A percentile compares a stretch with the other conserved stretches of the same genome.
Conservation (phyloP, 2,888 invertebrate species). For the Syrista parreyssii region DNA sequence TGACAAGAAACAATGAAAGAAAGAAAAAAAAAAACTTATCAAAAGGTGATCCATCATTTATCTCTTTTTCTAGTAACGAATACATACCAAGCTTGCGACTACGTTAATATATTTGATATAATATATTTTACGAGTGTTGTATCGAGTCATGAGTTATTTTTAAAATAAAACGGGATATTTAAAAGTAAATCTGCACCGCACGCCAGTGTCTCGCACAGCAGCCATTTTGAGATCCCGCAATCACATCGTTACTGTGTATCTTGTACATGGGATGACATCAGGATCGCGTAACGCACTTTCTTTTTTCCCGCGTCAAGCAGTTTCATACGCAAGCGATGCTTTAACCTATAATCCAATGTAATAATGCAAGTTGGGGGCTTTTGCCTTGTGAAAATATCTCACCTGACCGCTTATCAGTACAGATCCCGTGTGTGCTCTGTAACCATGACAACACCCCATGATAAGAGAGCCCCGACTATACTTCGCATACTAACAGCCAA, state of each 20-base stretch:
- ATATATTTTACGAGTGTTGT: conserved; percentile 47
- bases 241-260: background rate
- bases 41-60: background rate
- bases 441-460: conserved; percentile 56
- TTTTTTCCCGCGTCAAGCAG: background rate
- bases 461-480: conserved; percentile 41
- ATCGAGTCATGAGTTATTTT: conserved; percentile 48
- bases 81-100: conserved; percentile 3
- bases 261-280: background rate
- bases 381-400: conserved; percentile 28
- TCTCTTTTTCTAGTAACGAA: background rate
- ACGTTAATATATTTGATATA: conserved; percentile 26
- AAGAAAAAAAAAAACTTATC: background rate
- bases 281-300: background rate
- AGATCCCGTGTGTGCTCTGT: conserved; percentile 52
- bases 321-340: background rate
- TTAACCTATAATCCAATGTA: conserved; percentile 1
- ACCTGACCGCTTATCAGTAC: conserved; percentile 51
- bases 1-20: background rate
- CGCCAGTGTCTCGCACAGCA: background rate
- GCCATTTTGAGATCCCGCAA: background rate
- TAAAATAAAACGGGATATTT: conserved; percentile 53
- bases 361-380: conserved; percentile 10
- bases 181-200: conserved; percentile 9
- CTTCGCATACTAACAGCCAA: conserved; percentile 15